A percentile compares a stretch with the other conserved stretches of the same genome.
These are phyloP conservation scores for Lasiurus borealis DNA, from an alignment of 2,113 vertebrate species.

Conservation along the genomic window DNA sequence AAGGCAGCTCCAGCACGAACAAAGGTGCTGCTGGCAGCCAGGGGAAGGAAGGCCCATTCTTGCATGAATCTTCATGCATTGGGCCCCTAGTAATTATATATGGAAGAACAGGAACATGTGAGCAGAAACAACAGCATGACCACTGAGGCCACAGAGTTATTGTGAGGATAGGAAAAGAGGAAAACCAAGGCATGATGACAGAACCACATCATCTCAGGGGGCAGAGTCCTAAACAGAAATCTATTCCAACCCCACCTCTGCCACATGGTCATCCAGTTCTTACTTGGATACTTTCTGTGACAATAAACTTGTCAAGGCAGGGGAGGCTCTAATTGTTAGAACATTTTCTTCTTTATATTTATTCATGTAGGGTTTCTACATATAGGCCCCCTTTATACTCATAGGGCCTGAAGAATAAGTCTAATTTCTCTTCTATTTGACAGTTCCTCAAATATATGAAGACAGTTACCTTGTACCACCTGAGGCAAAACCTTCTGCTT, in stretches of 20 bases:
- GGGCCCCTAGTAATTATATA: neutral
- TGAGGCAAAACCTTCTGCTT: conserved; percentile 52
- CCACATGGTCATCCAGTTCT: neutral
- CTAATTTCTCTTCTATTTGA: conserved; percentile 65
- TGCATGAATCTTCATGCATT: too few relatives aligned
- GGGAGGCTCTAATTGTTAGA: neutral
- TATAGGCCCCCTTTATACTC: neutral
- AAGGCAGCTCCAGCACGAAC: too few relatives aligned
- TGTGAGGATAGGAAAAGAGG: neutral
- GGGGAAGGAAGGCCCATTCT: too few relatives aligned
- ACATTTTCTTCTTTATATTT: conserved; percentile 27
- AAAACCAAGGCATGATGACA: neutral
- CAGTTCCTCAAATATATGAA: conserved; percentile 64
- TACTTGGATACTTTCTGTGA: neutral
- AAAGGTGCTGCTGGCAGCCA: too few relatives aligned
- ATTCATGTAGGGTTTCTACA: conserved; percentile 18
- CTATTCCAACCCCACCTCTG: neutral
- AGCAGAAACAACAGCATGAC: neutral
- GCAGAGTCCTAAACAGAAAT: neutral
- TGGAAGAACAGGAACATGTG: neutral
- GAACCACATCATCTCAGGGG: neutral
- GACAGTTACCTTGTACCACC: conserved; percentile 61
- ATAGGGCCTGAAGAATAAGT: conserved; percentile 36
- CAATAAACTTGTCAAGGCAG: neutral
- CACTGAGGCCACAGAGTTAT: neutral